Percentiles rank a stretch among this genome's conserved stretches.
Conservation (phyloP, 2,797 vertebrate species). For the Channallabes apus region DNA sequence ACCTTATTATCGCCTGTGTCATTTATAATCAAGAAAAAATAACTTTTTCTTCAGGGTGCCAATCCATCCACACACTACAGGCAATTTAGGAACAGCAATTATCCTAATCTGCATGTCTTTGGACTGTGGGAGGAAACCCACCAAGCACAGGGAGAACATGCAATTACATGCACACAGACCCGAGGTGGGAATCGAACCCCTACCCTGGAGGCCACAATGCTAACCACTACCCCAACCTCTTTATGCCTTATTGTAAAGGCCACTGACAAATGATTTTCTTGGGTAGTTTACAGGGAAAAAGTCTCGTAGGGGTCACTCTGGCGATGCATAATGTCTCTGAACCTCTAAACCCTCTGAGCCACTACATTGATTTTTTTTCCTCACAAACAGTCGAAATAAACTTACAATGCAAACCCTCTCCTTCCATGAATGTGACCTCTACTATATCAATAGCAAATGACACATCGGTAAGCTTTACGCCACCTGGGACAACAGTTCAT, state of each 20-base stretch:
- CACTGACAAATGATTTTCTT: neutral
- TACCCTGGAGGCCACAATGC: too few species aligned
- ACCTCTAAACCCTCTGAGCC: neutral
- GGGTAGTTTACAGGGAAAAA: neutral
- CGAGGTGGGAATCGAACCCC: too few species aligned
- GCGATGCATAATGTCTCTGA: neutral
- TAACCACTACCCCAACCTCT: too few species aligned
- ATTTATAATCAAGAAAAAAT: too few species aligned
- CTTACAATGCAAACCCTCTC: neutral
- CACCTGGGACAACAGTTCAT: neutral
- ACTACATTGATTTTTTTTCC: neutral
- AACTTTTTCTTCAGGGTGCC: too few species aligned
- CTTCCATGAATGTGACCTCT: neutral
- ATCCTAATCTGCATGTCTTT: too few species aligned
- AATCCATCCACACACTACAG: too few species aligned
- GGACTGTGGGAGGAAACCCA: too few species aligned
- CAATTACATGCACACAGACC: too few species aligned
- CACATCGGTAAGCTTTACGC: neutral
- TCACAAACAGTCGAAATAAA: neutral
- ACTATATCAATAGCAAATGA: neutral
- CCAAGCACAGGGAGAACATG: too few species aligned
- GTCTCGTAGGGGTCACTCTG: neutral
- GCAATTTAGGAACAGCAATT: too few species aligned
- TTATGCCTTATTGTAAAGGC: neutral
- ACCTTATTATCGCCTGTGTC: too few species aligned